These are phyloP conservation scores for Dicrostonyx torquatus DNA, from an alignment of 2,797 vertebrate species.

Conservation along the genomic window DNA sequence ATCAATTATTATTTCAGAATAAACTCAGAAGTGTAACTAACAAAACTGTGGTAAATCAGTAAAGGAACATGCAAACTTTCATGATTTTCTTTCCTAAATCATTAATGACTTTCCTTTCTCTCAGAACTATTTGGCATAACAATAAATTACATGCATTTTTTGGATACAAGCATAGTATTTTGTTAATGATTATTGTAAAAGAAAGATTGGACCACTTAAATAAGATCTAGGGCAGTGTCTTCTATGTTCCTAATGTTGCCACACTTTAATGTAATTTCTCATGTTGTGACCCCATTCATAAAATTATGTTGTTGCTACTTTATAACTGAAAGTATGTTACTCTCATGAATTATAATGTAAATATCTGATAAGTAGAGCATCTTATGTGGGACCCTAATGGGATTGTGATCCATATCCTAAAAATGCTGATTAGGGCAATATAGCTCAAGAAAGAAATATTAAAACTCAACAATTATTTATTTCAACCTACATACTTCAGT, in stretches of 20 bases:
- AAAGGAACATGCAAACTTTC: neutral
- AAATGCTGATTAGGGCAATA: neutral
- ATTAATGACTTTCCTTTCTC: neutral
- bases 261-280: neutral
- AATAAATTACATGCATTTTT: neutral
- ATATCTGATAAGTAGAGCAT: neutral
- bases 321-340: neutral
- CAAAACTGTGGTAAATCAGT: neutral
- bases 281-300: neutral
- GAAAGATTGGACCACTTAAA: neutral
- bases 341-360: neutral
- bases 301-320: neutral
- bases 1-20: neutral
- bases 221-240: neutral
- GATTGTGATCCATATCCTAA: neutral
- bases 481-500: neutral
- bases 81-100: neutral
- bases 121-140: neutral
- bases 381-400: neutral
- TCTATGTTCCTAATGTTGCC: neutral
- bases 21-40: neutral
- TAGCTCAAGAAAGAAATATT: fast-evolving
- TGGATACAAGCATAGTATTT: neutral
- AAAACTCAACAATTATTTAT: neutral
- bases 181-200: neutral